Conservation (phyloP, 2,797 vertebrate genomes). For the Crenichthys baileyi region DNA sequence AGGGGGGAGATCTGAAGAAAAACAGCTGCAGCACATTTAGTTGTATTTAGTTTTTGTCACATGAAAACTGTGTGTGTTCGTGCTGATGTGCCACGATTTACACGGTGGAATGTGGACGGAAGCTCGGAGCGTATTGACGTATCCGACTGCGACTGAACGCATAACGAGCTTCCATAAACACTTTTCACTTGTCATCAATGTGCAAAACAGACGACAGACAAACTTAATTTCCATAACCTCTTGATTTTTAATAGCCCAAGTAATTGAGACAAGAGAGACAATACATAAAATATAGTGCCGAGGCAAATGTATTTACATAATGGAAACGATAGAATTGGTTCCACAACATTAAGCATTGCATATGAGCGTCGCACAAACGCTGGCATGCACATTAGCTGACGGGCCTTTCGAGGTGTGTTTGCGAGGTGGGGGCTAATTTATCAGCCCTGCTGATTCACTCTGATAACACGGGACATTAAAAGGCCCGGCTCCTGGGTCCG, state of each 20-base stretch:
- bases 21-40: slow-evolving; percentile 14
- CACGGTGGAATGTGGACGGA: slow-evolving; percentile 68
- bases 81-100: slow-evolving; percentile 43
- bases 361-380: slow-evolving; percentile 74
- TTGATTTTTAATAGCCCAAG: slow-evolving; percentile 84
- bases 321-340: slow-evolving; percentile 86
- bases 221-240: slow-evolving; percentile 76
- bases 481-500: slow-evolving; percentile 59
- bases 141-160: slow-evolving; percentile 58
- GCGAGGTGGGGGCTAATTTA: slow-evolving; percentile 73
- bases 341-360: slow-evolving; percentile 86
- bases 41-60: slow-evolving; percentile 33
- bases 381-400: slow-evolving; percentile 67
- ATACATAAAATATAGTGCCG: slow-evolving; percentile 83
- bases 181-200: slow-evolving; percentile 72
- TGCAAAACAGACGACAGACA: slow-evolving; percentile 66
- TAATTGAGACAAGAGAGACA: slow-evolving; percentile 83
- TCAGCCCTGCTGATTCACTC: slow-evolving; percentile 80
- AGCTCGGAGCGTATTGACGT: slow-evolving; percentile 62
- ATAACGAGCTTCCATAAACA: slow-evolving; percentile 72
- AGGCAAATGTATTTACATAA: slow-evolving; percentile 89
- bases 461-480: slow-evolving; percentile 76
- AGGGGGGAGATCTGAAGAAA: slow-evolving; percentile 10
- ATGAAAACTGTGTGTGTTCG: slow-evolving; percentile 23
- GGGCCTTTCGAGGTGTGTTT: slow-evolving; percentile 62